Base-by-base conservation (phyloP, 2,113 vertebrate species). In the Ginglymostoma cirratum region DNA sequence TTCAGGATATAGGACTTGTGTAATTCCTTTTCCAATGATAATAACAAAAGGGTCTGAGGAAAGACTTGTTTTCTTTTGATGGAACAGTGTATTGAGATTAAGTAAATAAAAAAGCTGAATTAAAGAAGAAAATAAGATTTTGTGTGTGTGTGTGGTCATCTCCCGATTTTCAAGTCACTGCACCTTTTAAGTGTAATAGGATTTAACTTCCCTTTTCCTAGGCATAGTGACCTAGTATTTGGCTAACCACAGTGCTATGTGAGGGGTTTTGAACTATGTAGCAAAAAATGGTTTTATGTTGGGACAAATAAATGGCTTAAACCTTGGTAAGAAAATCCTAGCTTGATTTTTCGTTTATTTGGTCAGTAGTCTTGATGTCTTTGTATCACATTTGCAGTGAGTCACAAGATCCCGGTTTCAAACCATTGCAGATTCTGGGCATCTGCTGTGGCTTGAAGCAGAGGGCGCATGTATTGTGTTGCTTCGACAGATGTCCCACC, bases 401-500 rank as follows among this genome's bases (percentile, higher is more conserved):
- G 67, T 95, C 67, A 52, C 94, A 52, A 95, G 15, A 10, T 8
- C 66, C 94, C 93, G 6, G 8, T 72, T 92, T 66, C 5, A 66
- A 92, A 19, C 7, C 4, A 7, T 21, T 65, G 55, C 94, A 27
- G 94, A 30, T 30, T 69, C 42, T 45, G 45, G 94, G 42, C 42
- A 72, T 66, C 34, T 55, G 67, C 24, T 72, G 67, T 45, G 17
- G 69, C 6, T 72, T 34, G 89, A 72, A 72, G 67, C 67, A 69
- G 69, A 72, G 94, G 94, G 67, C 5, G 94, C 70, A 38, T 30
- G 94, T 72, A 66, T 66, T 92, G 67, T 48, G 66, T 70, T 72
- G 93, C 93, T 3, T 95, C 23, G n/a, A 67, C 34, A 30, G 93
- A 95, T 19, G 66, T 72, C 94, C 94, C 94, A 95, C 94, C 94